These are phyloP conservation scores for Sarcophilus harrisii DNA, from an alignment of 2,797 vertebrate species.

Conservation along the genomic window DNA sequence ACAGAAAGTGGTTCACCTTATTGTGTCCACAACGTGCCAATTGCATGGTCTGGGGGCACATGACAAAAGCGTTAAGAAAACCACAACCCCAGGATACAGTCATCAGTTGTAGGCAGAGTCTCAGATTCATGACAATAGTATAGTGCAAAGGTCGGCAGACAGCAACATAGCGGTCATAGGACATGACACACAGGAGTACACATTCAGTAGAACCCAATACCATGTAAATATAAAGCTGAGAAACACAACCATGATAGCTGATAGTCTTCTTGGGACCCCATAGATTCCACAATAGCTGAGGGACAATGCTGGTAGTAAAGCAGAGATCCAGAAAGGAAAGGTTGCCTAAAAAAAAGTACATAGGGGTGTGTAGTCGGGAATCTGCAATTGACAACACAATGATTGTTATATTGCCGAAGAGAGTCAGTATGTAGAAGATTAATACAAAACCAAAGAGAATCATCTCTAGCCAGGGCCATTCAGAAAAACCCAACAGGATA, in stretches of 20 bases:
- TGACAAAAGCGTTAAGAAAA: slow-evolving; percentile 68
- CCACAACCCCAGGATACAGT: slow-evolving; percentile 64
- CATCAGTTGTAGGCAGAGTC: slow-evolving; percentile 50
- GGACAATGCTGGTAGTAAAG: slow-evolving; percentile 75
- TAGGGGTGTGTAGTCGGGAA: slow-evolving; percentile 73
- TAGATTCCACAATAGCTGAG: slow-evolving; percentile 75
- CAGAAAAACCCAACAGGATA: slow-evolving; percentile 68
- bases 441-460: slow-evolving; percentile 73
- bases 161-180: slow-evolving; percentile 70
- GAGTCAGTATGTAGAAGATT: slow-evolving; percentile 71
- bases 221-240: slow-evolving; percentile 71
- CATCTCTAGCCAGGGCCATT: slow-evolving; percentile 53
- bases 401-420: slow-evolving; percentile 73
- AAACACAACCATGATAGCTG: slow-evolving; percentile 58
- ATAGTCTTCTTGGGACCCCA: slow-evolving; percentile 66
- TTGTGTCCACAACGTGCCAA: slow-evolving; percentile 54
- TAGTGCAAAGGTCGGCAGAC: slow-evolving; percentile 72
- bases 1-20: slow-evolving; percentile 68
- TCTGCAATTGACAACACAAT: slow-evolving; percentile 63
- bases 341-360: slow-evolving; percentile 80
- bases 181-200: slow-evolving; percentile 70
- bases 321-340: slow-evolving; percentile 80
- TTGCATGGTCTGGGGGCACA: slow-evolving; percentile 65
- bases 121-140: slow-evolving; percentile 19
- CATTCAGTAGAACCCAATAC: slow-evolving; percentile 74